phyloP scores from a whole-genome alignment of 2,797 vertebrate species.

The Anomalospiza imberbis region DNA sequence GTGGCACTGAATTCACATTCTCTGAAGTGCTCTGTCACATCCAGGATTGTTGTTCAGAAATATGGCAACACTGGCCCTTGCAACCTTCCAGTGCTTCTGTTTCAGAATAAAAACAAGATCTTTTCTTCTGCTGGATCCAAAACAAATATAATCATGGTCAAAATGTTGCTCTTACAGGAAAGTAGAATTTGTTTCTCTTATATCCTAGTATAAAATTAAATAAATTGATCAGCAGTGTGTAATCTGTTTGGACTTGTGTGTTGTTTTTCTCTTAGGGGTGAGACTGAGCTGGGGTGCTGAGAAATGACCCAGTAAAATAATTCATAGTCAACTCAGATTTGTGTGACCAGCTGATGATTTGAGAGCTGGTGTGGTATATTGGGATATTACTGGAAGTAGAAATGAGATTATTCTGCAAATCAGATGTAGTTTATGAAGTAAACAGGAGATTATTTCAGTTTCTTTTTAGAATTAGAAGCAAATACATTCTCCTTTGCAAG shows the following conservation, averaged over 20 bases:
- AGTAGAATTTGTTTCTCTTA: not conserved
- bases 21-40: not conserved
- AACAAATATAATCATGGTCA: not conserved
- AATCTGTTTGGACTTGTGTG: not conserved
- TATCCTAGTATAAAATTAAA: not conserved
- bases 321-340: not conserved
- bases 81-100: not conserved
- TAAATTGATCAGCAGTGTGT: not conserved
- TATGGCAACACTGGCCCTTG: not conserved
- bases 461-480: not conserved
- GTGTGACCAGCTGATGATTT: conserved; percentile 3
- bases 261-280: not conserved
- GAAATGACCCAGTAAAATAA: not conserved
- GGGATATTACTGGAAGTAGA: not conserved
- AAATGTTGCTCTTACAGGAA: not conserved
- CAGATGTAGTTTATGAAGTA: conserved; percentile 29
- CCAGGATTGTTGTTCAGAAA: not conserved
- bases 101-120: not conserved
- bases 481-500: not conserved
- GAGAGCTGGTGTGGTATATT: conserved; percentile 2
- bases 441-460: conserved; percentile 15
- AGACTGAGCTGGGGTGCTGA: not conserved
- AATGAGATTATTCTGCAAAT: conserved; percentile 7
- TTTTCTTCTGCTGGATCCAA: not conserved
- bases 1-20: not conserved